Evolutionary conservation across 2,888 invertebrate genomes (phyloP), one percentile per base, ranked within the genome.

Genomic region (Drosophila recens): DNA sequence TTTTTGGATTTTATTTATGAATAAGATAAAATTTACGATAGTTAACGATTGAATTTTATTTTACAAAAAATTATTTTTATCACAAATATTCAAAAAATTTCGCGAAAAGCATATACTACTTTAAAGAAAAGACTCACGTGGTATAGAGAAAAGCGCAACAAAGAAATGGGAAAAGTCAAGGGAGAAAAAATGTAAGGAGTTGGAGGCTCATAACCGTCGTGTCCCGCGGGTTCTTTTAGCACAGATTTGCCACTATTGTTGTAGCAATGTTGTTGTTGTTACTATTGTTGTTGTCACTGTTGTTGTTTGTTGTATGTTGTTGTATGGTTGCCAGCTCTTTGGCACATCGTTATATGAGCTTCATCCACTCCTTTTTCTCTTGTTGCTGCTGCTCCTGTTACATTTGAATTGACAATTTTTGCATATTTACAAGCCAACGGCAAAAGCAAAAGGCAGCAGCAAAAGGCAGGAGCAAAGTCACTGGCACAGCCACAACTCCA

Each of bases 341-440:
- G 75, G 61, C 79, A 77, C 79, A 71, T 65, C 77, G 79, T 79
- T 71, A 71, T 75, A 67, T 67, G 79, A 72, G 40, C 59, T 74
- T 42, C 64, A 36, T 40, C 40, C 36, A 20, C 53, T 49, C 11
- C 13, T 17, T 23, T 40, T 42, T 23, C 17, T 57, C 34, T 15
- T 45, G 54, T 30, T 42, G 40, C 36, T 46, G 36, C 48, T 20
- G 45, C 63, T 70, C 59, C 53, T 70, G 68, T 57, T 73, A 45
- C 72, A 67, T 70, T 77, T 70, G 77, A 81, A 81, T 81, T 79
- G 80, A 77, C 80, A 81, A 81, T 81, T 81, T 81, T 81, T 79
- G 72, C 79, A 77, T 81, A 82, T 77, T 81, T 81, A 81, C 82
- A 79, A 72, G 72, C 65, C 67, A 72, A 17, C 27, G 66, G 36